Conservation (phyloP, 2,888 invertebrate species). For the Lochmaea crataegi region DNA sequence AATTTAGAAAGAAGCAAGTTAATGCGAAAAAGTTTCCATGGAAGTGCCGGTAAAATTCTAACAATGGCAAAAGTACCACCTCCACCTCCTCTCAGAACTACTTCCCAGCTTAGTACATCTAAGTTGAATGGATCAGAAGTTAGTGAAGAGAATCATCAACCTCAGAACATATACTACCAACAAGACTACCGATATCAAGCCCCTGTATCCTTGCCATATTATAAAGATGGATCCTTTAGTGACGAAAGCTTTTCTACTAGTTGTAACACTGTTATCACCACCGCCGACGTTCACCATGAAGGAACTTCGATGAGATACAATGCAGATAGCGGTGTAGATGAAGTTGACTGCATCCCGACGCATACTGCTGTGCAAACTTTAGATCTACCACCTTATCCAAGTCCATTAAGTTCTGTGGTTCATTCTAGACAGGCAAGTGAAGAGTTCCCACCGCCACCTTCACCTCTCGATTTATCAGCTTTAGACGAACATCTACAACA, state of each 20-base stretch:
- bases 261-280: constrained; percentile 74
- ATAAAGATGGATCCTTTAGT: constrained; percentile 48
- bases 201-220: constrained; percentile 56
- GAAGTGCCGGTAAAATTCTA: constrained; percentile 83
- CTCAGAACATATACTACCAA: constrained; percentile 60
- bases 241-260: constrained; percentile 48
- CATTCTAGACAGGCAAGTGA: constrained; percentile 90
- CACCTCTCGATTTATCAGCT: constrained; percentile 77
- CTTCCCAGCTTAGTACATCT: constrained; percentile 83
- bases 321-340: constrained; percentile 69
- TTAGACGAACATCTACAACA: constrained; percentile 69
- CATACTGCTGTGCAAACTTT: constrained; percentile 64
- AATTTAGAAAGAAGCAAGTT: constrained; percentile 87
- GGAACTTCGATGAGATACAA: constrained; percentile 67
- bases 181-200: constrained; percentile 45
- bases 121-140: constrained; percentile 72
- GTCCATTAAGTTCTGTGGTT: constrained; percentile 79
- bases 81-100: constrained; percentile 86
- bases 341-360: constrained; percentile 73
- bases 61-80: constrained; percentile 88
- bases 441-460: constrained; percentile 91
- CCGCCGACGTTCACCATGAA: constrained; percentile 87
- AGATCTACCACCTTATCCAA: constrained; percentile 84
- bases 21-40: constrained; percentile 91
- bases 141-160: constrained; percentile 62